Conservation (phyloP, 2,113 vertebrate species). For the Poeciliopsis occidentalis region DNA sequence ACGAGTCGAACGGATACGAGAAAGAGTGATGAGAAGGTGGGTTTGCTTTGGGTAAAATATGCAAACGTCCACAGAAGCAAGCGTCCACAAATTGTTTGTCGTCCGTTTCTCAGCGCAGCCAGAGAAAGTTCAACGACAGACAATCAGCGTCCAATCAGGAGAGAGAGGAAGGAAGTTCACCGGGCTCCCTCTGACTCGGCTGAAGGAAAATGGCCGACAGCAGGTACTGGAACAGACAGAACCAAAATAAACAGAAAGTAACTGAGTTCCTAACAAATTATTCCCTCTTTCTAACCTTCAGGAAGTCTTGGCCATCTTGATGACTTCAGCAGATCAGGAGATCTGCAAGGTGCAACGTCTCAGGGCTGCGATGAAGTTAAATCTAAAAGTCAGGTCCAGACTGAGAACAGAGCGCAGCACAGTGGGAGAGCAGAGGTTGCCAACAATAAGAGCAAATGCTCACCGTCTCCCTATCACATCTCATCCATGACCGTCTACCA, state of each 20-base stretch:
- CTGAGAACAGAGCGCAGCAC: slow-evolving; percentile 50
- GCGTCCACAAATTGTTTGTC: slow-evolving; percentile 9
- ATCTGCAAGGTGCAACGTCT: slow-evolving; percentile 41
- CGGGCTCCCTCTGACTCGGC: slow-evolving; percentile 48
- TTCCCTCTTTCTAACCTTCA: slow-evolving; percentile 34
- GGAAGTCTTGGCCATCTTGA: slow-evolving; percentile 34
- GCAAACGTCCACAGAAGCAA: background rate
- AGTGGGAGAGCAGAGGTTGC: slow-evolving; percentile 39
- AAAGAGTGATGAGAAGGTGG: slow-evolving; percentile 77
- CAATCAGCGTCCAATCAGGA: slow-evolving; percentile 40
- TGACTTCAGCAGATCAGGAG: slow-evolving; percentile 30
- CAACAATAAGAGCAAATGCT: slow-evolving; percentile 56
- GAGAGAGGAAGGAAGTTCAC: slow-evolving; percentile 44
- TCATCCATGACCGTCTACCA: slow-evolving; percentile 65
- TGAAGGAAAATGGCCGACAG: slow-evolving; percentile 45
- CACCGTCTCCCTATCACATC: slow-evolving; percentile 66
- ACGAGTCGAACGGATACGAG: slow-evolving; percentile 74
- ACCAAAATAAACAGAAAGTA: background rate
- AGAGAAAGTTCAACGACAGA: slow-evolving; percentile 65
- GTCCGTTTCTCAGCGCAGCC: slow-evolving; percentile 72
- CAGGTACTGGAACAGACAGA: slow-evolving; percentile 48
- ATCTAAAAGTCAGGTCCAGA: slow-evolving; percentile 28
- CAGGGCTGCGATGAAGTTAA: slow-evolving; percentile 38
- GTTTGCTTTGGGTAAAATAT: background rate
- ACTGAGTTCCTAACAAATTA: background rate